Evolutionary conservation across 2,797 vertebrate species (phyloP).

Genomic region (Loris lydekkerianus): DNA sequence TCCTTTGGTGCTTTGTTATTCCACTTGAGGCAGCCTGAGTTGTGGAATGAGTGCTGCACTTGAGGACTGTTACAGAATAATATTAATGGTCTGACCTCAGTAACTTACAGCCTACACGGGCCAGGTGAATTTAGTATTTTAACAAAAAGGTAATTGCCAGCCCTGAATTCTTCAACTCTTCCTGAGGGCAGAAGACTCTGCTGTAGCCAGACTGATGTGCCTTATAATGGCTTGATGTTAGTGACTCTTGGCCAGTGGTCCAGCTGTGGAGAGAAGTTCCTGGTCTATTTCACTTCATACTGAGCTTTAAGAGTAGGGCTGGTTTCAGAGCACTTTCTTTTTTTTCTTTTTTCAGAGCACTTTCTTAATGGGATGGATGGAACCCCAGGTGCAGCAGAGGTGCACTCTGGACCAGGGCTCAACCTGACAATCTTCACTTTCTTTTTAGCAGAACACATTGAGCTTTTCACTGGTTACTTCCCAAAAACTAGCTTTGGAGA

Average conservation of each 20-base stretch:
- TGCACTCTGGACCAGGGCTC: background rate
- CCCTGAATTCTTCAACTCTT: background rate
- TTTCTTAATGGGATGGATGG: background rate
- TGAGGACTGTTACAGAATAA: background rate
- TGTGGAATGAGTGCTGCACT: background rate
- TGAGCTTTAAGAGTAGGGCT: background rate
- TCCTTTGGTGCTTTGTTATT: background rate
- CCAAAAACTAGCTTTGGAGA: background rate
- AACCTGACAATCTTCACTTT: background rate
- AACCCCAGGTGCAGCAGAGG: background rate
- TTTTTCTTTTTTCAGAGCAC: background rate
- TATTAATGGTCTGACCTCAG: background rate
- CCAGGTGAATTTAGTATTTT: background rate
- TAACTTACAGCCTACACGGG: background rate
- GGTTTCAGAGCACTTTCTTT: background rate
- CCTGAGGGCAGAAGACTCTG: background rate
- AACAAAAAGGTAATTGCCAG: background rate
- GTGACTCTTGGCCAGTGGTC: background rate
- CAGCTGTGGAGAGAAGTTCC: background rate
- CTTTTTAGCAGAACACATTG: slow-evolving; percentile 32
- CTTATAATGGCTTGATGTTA: background rate
- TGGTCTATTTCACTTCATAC: background rate
- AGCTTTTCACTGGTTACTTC: slow-evolving; percentile 14
- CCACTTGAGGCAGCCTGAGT: background rate
- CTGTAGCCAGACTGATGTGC: background rate